Evolutionary conservation across 2,888 invertebrate species (phyloP).

Genomic region (Cephus sareptanus): DNA sequence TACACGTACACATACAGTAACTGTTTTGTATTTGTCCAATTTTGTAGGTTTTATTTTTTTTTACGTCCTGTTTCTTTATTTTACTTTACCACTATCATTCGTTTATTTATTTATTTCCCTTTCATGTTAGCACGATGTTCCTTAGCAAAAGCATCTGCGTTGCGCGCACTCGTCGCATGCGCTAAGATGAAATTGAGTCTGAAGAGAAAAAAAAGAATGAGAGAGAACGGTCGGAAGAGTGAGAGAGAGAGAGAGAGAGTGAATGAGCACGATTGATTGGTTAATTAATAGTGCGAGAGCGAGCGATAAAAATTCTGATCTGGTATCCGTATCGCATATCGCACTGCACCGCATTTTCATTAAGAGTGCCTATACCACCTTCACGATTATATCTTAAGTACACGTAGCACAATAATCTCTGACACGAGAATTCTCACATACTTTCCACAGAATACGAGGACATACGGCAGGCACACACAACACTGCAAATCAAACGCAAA

Average conservation of each 20-base stretch:
- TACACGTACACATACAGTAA: neutral
- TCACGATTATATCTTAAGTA: neutral
- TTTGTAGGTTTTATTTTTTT: slow-evolving; percentile 15
- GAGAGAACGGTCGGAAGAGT: slow-evolving; percentile 12
- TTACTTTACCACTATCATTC: neutral
- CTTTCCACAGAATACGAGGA: slow-evolving; percentile 67
- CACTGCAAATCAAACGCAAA: slow-evolving; percentile 61
- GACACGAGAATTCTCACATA: slow-evolving; percentile 62
- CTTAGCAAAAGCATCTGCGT: slow-evolving; percentile 34
- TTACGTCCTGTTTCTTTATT: neutral
- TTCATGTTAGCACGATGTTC: slow-evolving; percentile 47
- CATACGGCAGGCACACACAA: slow-evolving; percentile 63
- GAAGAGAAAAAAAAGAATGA: slow-evolving; percentile 8
- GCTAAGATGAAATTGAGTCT: slow-evolving; percentile 25
- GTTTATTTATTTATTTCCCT: neutral
- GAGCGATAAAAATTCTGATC: neutral
- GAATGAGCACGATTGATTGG: slow-evolving; percentile 15
- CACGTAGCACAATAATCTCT: slow-evolving; percentile 26
- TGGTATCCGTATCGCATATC: neutral
- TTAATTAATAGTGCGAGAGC: neutral
- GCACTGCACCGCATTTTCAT: neutral
- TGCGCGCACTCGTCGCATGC: slow-evolving; percentile 46
- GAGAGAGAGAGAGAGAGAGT: slow-evolving; percentile 14
- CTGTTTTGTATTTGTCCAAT: slow-evolving; percentile 26
- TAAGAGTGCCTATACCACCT: neutral